Evolutionary conservation across 2,797 vertebrate genomes (phyloP).

Genomic region (Crax fasciolata): DNA sequence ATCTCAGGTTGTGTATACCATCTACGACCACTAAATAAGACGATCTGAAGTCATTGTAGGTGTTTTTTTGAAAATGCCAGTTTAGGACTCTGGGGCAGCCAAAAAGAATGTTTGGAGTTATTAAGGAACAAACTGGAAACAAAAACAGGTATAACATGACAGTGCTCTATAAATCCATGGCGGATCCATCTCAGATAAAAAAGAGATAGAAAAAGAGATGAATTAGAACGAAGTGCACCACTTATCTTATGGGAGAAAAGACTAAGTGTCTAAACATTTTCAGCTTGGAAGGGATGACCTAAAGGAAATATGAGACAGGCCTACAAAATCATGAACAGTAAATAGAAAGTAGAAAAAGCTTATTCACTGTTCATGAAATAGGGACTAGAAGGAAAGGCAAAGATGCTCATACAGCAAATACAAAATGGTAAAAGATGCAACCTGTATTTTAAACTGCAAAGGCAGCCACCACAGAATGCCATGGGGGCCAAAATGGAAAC

Average conservation of each 20-base stretch:
- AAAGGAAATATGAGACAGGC: conserved; percentile 2
- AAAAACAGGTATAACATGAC: background rate
- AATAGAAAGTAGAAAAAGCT: conserved; percentile 8
- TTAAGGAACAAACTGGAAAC: background rate
- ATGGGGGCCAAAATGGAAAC: background rate
- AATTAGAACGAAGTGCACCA: background rate
- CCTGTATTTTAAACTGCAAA: background rate
- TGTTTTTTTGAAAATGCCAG: background rate
- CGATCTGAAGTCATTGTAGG: background rate
- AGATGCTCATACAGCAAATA: background rate
- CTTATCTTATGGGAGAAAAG: background rate
- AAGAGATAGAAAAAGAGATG: background rate
- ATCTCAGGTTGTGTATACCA: background rate
- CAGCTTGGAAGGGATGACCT: conserved; percentile 7
- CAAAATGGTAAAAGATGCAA: conserved; percentile 10
- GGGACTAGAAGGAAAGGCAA: background rate
- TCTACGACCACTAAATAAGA: background rate
- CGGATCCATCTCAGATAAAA: background rate
- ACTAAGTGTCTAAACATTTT: background rate
- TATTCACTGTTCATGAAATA: conserved; percentile 12
- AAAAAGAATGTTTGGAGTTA: background rate
- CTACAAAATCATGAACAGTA: conserved; percentile 9
- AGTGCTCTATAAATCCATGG: background rate
- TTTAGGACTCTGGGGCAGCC: background rate
- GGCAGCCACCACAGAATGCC: background rate